Conservation (phyloP, 2,797 vertebrate genomes). For the Ctenopoma multispine region DNA sequence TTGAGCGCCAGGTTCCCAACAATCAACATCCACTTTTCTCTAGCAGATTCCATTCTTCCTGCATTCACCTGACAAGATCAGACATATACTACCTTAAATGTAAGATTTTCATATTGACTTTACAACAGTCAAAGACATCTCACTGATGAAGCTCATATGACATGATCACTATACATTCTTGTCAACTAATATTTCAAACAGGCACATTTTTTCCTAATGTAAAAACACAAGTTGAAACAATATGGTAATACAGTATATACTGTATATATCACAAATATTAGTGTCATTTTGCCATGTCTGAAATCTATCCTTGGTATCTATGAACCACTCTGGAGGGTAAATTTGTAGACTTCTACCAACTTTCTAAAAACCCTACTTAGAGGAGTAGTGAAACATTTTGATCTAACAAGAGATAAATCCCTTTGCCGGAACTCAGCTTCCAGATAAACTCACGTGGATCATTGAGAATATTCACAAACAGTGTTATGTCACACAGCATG, state of each 20-base stretch:
- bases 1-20: constrained; percentile 94
- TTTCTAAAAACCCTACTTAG: too few relatives aligned
- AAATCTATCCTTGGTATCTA: too few relatives aligned
- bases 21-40: constrained; percentile 93
- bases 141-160: not conserved
- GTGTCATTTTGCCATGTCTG: too few relatives aligned
- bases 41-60: constrained; percentile 90
- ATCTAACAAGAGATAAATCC: too few relatives aligned
- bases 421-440: too few relatives aligned
- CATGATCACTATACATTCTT: not conserved
- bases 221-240: not conserved
- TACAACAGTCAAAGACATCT: not conserved
- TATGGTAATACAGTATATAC: not conserved
- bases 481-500: not conserved
- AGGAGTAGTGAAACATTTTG: too few relatives aligned
- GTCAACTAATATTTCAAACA: not conserved
- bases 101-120: not conserved
- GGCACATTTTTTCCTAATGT: not conserved
- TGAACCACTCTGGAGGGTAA: too few relatives aligned
- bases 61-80: constrained; percentile 87
- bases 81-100: not conserved
- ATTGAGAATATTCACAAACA: too few relatives aligned
- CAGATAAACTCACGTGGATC: too few relatives aligned
- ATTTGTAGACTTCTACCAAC: too few relatives aligned
- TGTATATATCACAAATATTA: too few relatives aligned